phyloP scores from a whole-genome alignment of 1,140 invertebrate genomes.

The Drosophila setifemur region DNA sequence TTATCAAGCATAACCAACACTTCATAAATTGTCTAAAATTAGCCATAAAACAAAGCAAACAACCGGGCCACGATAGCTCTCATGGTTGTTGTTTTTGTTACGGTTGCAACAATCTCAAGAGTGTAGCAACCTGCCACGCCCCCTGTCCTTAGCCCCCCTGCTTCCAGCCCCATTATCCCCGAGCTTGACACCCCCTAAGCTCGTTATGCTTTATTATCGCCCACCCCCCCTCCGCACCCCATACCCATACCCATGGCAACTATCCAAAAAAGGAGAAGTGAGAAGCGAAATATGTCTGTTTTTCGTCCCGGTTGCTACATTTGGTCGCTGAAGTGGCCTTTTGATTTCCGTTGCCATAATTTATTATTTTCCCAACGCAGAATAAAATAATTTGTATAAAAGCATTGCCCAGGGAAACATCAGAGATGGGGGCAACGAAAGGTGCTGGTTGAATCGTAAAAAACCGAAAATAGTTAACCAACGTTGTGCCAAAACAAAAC shows the following conservation, averaged over 20 bases:
- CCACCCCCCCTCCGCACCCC: background rate
- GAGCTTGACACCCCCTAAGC: slow-evolving; percentile 10
- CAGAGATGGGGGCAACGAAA: background rate
- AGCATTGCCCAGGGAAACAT: slow-evolving; percentile 40
- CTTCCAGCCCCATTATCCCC: background rate
- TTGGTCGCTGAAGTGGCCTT: slow-evolving; percentile 49
- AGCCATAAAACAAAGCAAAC: slow-evolving; percentile 67
- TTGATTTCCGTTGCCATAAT: slow-evolving; percentile 71
- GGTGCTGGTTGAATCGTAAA: slow-evolving; percentile 14
- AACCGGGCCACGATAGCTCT: slow-evolving; percentile 10
- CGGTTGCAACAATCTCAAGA: slow-evolving; percentile 30
- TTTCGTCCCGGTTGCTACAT: slow-evolving; percentile 5
- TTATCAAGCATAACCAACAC: slow-evolving; percentile 76
- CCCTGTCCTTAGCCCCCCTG: background rate
- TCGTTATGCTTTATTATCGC: slow-evolving; percentile 50
- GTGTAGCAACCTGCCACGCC: slow-evolving; percentile 19
- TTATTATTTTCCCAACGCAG: slow-evolving; percentile 55
- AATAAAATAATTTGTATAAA: slow-evolving; percentile 73
- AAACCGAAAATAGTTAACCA: slow-evolving; percentile 59
- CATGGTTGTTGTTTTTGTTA: slow-evolving; percentile 10
- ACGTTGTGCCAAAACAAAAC: slow-evolving; percentile 15
- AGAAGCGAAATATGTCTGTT: slow-evolving; percentile 21
- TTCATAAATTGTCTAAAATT: slow-evolving; percentile 81
- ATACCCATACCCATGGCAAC: slow-evolving; percentile 27
- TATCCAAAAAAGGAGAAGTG: background rate